Conservation (phyloP, 2,888 invertebrate genomes). For the Rotaria macrura region DNA sequence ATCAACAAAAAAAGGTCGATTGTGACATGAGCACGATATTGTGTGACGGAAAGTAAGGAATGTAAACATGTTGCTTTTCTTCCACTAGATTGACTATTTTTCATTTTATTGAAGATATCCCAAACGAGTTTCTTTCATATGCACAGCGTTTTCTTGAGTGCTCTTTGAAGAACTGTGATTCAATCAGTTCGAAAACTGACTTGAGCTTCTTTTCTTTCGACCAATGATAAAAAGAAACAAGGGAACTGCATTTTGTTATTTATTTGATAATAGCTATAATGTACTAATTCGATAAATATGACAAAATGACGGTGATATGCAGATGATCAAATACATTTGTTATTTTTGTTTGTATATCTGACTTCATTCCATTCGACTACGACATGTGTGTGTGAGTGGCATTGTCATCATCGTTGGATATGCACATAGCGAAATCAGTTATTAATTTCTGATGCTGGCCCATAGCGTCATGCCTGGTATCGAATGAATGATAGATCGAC, state of each 20-base stretch:
- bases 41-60: background rate
- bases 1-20: background rate
- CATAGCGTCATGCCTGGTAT: background rate
- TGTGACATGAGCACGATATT: background rate
- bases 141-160: too few relatives aligned
- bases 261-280: background rate
- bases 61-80: too few relatives aligned
- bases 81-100: too few relatives aligned
- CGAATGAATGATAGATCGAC: background rate
- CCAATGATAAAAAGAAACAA: background rate
- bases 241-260: background rate
- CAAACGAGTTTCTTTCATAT: too few relatives aligned
- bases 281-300: background rate
- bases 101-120: background rate
- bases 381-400: background rate
- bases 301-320: background rate
- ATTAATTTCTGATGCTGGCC: background rate
- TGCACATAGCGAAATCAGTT: background rate
- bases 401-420: background rate
- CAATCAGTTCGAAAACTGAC: too few relatives aligned
- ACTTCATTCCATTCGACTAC: background rate
- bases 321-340: background rate
- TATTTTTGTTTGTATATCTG: background rate
- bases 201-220: background rate
- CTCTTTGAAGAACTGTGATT: background rate